Base-by-base conservation (phyloP, 2,888 invertebrate species). In the Nemurella pictetii region DNA sequence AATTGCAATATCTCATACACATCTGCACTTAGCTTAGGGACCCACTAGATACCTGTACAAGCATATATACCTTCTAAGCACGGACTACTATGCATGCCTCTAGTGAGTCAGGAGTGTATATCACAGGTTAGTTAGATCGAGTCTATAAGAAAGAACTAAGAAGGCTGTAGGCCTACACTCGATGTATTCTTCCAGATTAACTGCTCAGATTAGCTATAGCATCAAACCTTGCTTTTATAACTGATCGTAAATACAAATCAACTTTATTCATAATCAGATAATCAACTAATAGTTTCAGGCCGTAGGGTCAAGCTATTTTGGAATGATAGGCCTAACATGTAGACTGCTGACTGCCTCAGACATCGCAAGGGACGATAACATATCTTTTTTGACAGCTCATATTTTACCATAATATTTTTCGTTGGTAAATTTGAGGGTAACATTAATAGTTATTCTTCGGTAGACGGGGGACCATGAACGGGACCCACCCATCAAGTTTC, bases 331-430 rank as follows among this genome's bases (percentile, higher is more conserved):
- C 20, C 12, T 55, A 20, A 55, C 20, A 20, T 7, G 9, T 20
- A 55, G 55, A 20, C 55, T 55, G 55, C 55, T 55, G 55, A 55
- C 55, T 55, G 20, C 55, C 20, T 55, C 20, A 55, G 55, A 55
- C 55, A 55, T 55, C 55, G 20, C 12, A 55, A 55, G 55, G 55
- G 55, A 55, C 55, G 78, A 78, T 78, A 78, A 78, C 12, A 78
- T 78, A 78, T 30, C 28, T 55, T 78, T 78, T 84, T 35, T 84
- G 80, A 84, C 80, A 84, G 80, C 80, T 84, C 74, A 84, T 84
- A 84, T 84, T 84, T 80, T 82, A 82, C 83, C 32, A 55, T 3
- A 55, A 55, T 55, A 55, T 55, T 55, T 55, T 55, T 78, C 78
- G 83, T 83, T 83, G 72, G 55, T n/a, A 55, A 55, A 55, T 55